phyloP scores from a whole-genome alignment of 2,113 vertebrate genomes.

The Macquaria australasica region DNA sequence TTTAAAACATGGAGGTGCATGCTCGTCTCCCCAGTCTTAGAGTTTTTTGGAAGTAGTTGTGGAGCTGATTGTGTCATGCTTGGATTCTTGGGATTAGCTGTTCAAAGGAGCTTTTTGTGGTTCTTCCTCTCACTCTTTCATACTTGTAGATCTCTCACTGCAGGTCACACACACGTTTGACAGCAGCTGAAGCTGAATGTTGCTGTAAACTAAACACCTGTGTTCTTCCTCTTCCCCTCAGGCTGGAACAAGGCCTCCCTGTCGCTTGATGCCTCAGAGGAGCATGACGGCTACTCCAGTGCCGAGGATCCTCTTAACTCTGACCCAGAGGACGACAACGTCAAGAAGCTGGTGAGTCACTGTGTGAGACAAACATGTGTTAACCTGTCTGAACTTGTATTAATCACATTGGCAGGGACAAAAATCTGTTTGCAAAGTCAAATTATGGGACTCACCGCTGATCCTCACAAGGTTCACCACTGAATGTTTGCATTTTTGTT shows the following conservation, averaged over 20 bases:
- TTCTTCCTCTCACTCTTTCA: slow-evolving; percentile 17
- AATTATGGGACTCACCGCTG: neutral
- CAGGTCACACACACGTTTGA: neutral
- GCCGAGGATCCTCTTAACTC: slow-evolving; percentile 94
- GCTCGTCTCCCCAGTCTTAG: neutral
- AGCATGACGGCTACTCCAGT: slow-evolving; percentile 94
- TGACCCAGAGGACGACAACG: slow-evolving; percentile 91
- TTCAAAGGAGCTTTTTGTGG: slow-evolving; percentile 4
- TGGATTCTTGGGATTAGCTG: slow-evolving; percentile 43
- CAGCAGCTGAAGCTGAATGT: neutral
- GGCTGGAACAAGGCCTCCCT: slow-evolving; percentile 92
- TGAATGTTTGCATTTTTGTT: neutral
- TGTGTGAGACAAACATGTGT: neutral
- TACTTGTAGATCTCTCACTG: slow-evolving; percentile 13
- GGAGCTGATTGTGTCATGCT: slow-evolving; percentile 8
- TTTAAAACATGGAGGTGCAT: slow-evolving; percentile 52
- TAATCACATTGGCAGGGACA: neutral
- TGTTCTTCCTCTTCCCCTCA: slow-evolving; percentile 60
- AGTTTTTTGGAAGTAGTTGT: slow-evolving; percentile 7
- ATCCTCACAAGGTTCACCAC: neutral
- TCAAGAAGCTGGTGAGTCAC: slow-evolving; percentile 90
- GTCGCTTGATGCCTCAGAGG: slow-evolving; percentile 91
- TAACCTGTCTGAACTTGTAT: neutral
- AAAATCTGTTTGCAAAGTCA: neutral
- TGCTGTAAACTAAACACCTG: slow-evolving; percentile 3